These are phyloP conservation scores for Mycetomoellerius zeteki DNA, from an alignment of 1,140 invertebrate genomes.

Conservation along the genomic window DNA sequence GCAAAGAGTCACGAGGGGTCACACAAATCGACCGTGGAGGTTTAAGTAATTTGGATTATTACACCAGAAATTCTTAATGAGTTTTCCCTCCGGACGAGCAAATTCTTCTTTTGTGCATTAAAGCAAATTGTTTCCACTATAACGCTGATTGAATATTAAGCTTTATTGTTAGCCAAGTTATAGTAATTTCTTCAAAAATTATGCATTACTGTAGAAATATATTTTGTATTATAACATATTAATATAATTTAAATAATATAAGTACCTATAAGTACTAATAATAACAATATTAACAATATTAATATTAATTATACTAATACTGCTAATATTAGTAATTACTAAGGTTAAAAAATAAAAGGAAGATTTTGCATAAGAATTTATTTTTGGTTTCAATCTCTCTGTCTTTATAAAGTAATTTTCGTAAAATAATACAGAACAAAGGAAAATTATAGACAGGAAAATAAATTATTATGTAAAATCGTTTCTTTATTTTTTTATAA, in stretches of 20 bases:
- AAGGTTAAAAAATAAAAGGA: no score
- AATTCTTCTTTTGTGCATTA: slow-evolving; percentile 5
- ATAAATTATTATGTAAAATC: not conserved
- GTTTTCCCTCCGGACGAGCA: not conserved
- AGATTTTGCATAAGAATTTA: no score
- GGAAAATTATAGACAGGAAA: not conserved
- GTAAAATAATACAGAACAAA: not conserved
- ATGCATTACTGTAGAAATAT: not conserved
- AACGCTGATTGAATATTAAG: slow-evolving; percentile 4
- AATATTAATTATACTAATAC: not conserved
- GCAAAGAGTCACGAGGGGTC: slow-evolving; percentile 26
- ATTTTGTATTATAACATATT: not conserved
- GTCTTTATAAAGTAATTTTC: not conserved
- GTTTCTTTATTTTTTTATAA: not conserved
- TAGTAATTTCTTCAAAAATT: not conserved
- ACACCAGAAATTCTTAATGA: slow-evolving; percentile 20
- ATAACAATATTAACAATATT: not conserved
- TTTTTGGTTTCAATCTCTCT: no score
- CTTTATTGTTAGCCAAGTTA: not conserved
- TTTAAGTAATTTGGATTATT: slow-evolving; percentile 53
- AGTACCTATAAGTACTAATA: not conserved
- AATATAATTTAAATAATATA: no score
- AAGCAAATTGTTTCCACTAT: not conserved
- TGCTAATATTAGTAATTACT: not conserved
- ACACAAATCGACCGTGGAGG: slow-evolving; percentile 42